A percentile compares a stretch with the other conserved stretches of the same genome.
Conservation (phyloP, 2,888 invertebrate genomes). For the Napeogenes sylphis region DNA sequence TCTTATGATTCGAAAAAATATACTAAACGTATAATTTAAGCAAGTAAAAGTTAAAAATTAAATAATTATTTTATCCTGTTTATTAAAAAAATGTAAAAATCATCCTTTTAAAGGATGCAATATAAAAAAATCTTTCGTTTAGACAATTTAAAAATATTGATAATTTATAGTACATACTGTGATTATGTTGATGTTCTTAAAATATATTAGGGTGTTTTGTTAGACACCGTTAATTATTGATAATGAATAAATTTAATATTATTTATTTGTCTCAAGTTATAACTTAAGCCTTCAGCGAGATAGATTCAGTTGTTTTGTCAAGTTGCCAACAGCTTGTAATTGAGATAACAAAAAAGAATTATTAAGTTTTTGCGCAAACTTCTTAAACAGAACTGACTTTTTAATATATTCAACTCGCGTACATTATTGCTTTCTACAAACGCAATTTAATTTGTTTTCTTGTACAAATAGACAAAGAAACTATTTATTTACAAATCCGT, state of each 20-base stretch:
- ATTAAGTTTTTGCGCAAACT: neutral
- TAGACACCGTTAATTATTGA: neutral
- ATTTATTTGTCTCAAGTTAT: no score
- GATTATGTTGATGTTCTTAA: no score
- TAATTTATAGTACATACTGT: no score
- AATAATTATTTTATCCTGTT: no score
- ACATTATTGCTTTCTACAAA: conserved; percentile 1
- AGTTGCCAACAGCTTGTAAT: conserved; percentile 6
- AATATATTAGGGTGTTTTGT: neutral
- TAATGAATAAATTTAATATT: neutral
- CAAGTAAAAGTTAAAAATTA: no score
- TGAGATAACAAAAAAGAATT: neutral
- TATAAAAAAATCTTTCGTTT: no score
- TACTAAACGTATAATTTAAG: no score
- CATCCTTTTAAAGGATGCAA: no score
- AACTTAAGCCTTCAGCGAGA: neutral
- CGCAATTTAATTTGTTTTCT: neutral
- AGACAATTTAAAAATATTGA: no score
- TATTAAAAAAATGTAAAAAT: no score
- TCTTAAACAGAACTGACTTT: neutral
- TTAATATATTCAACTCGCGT: conserved; percentile 3
- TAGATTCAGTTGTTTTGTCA: neutral
- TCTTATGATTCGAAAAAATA: no score
- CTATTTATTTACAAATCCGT: neutral
- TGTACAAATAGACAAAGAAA: neutral